Base-by-base conservation (phyloP, 2,888 invertebrate species). In the Xestia xanthographa region DNA sequence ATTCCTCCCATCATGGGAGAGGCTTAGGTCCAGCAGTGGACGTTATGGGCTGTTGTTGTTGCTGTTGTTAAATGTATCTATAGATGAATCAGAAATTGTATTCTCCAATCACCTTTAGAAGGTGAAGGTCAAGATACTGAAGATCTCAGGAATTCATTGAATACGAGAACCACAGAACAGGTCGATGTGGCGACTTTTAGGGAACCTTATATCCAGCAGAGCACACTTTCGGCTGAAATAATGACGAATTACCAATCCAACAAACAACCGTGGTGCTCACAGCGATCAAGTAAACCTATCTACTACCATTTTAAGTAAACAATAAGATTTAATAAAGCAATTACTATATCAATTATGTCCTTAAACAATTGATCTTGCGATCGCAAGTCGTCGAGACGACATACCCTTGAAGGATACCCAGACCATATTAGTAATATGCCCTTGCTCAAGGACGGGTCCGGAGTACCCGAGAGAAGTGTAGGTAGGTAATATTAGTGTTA, bases 381-480 rank as follows among this genome's bases (percentile, higher is more conserved):
- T 34, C 29, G 26, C 43, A 43, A 43, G 17, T 20, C 11, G 56
- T 17, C 29, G 53, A 56, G 73, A 73, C 80, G 4, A 56, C 29
- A 20, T 63, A 1, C 63, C 73, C 0, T 73, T 80, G 29, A 73
- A 26, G 80, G 80, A 22, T 26, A 17, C 26, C 12, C 62, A 20
- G 20, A 14, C 77, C 72, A 56, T 80, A 29, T 72, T 29, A 53
- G 77, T 38, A 34, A n/a, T 26, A 45, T 34, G 73, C 48, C 80
- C 80, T 77, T 80, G 26, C 0, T 0, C 45, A 80, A 77, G 80
- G 77, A 48, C 77, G 29, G 45, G n/a, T n/a, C 26, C 8, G 11
- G 8, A 45, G 22, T 17, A 48, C 38, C 38, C 45, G 38, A n/a
- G 41, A 5, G 5, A 34, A 38, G 20, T 9, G 17, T 20, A 20